Percentiles rank a stretch among this genome's conserved stretches.
Evolutionary conservation across 2,888 invertebrate genomes (phyloP).

Genomic region (Choreutis nemorana): DNA sequence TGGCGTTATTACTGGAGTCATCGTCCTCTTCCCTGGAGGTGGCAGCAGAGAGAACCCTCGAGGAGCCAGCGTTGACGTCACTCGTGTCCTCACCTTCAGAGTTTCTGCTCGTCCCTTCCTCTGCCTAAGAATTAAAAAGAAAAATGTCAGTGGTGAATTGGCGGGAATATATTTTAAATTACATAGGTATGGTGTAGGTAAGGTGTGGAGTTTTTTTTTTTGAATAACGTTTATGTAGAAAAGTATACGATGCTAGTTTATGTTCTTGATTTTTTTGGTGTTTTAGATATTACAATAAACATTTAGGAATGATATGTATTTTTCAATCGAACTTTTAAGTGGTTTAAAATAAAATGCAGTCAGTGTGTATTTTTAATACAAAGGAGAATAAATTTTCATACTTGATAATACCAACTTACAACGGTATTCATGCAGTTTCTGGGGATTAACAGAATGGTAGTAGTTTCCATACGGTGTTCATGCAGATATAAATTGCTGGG

Average conservation of each 20-base stretch:
- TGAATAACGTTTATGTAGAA: background rate
- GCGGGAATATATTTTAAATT: slow-evolving; percentile 2
- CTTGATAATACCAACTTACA: too few relatives aligned
- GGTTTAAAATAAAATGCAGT: background rate
- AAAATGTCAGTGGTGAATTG: slow-evolving; percentile 9
- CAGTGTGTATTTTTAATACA: background rate
- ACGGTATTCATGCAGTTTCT: too few relatives aligned
- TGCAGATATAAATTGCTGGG: too few relatives aligned
- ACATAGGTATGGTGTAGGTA: slow-evolving; percentile 2
- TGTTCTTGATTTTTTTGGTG: background rate
- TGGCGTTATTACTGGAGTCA: slow-evolving; percentile 73
- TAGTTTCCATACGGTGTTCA: too few relatives aligned
- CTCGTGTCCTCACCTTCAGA: slow-evolving; percentile 55
- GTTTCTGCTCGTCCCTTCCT: slow-evolving; percentile 50
- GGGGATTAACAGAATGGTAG: too few relatives aligned
- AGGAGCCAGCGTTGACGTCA: slow-evolving; percentile 45
- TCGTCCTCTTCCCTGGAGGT: slow-evolving; percentile 78
- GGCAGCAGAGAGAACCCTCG: slow-evolving; percentile 63
- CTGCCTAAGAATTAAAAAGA: slow-evolving; percentile 35
- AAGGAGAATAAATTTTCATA: too few relatives aligned
- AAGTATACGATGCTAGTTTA: background rate
- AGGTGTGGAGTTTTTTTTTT: background rate
- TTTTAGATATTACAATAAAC: background rate
- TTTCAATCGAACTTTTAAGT: background rate
- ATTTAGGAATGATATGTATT: background rate